Evolutionary conservation across 2,797 vertebrate species (phyloP).

Genomic region (Serranus cabrilla): DNA sequence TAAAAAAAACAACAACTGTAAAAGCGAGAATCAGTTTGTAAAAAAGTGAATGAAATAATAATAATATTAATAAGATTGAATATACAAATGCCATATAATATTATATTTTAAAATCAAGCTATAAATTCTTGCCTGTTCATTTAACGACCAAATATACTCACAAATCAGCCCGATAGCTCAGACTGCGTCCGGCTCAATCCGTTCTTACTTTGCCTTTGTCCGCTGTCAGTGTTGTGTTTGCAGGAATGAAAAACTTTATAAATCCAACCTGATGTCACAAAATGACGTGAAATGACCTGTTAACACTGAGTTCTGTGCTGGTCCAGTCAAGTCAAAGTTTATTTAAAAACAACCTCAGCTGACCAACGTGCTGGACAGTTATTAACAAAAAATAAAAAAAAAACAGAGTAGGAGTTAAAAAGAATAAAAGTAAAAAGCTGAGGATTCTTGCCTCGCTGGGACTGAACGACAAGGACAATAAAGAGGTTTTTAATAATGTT

Average conservation of each 20-base stretch:
- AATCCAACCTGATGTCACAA: no score
- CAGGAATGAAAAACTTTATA: slow-evolving; percentile 27
- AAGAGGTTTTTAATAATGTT: no score
- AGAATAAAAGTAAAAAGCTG: no score
- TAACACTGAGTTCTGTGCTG: no score
- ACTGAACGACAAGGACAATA: no score
- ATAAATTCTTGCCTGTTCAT: slow-evolving; percentile 27
- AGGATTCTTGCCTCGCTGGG: no score
- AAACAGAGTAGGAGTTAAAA: no score
- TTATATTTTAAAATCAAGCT: slow-evolving; percentile 15
- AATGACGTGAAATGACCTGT: no score
- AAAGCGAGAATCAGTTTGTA: slow-evolving; percentile 1
- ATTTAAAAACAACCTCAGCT: no score
- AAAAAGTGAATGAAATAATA: slow-evolving; percentile 39
- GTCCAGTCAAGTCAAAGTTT: no score
- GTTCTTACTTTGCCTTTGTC: slow-evolving; percentile 47
- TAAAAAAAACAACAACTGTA: neutral
- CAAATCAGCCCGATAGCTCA: neutral
- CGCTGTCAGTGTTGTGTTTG: slow-evolving; percentile 40
- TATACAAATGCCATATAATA: slow-evolving; percentile 36
- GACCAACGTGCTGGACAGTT: no score
- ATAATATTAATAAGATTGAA: slow-evolving; percentile 20
- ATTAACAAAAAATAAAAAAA: no score
- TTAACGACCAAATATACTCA: slow-evolving; percentile 8
- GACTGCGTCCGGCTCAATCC: slow-evolving; percentile 24